A percentile compares a stretch with the other conserved stretches of the same genome.
phyloP scores from a whole-genome alignment of 2,797 vertebrate species.

The Halcyon badia region DNA sequence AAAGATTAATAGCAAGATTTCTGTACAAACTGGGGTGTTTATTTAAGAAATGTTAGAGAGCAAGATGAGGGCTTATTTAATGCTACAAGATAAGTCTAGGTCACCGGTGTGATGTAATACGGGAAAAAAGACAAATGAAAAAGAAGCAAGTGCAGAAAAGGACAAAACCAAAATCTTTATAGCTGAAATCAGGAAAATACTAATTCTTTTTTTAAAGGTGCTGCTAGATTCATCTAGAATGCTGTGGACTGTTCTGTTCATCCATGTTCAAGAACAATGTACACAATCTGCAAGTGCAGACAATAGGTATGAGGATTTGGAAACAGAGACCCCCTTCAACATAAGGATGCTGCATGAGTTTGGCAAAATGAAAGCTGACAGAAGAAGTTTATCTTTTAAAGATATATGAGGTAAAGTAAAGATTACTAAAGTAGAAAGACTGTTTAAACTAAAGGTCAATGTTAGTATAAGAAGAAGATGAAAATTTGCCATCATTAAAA shows the following conservation, averaged over 20 bases:
- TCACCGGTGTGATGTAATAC: neutral
- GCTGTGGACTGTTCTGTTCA: neutral
- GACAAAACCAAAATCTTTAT: neutral
- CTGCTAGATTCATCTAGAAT: neutral
- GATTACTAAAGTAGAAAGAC: neutral
- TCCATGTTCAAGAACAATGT: neutral
- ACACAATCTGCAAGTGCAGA: neutral
- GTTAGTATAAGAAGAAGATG: neutral
- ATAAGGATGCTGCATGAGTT: neutral
- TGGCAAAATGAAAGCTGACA: neutral
- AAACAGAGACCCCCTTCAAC: neutral
- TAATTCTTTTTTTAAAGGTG: neutral
- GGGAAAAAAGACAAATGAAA: neutral
- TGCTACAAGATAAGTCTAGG: neutral
- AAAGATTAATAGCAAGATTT: neutral
- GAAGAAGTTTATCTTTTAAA: neutral
- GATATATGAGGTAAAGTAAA: neutral
- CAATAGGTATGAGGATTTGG: neutral
- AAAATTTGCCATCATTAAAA: neutral
- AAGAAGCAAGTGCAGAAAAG: neutral
- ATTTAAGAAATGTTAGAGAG: neutral
- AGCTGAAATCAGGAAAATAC: neutral
- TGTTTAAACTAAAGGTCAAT: neutral
- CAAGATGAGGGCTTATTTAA: neutral
- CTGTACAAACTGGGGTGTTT: neutral